Percentiles rank a stretch among this genome's conserved stretches.
Evolutionary conservation across 2,113 vertebrate species (phyloP).

Genomic region (Ahaetulla prasina): DNA sequence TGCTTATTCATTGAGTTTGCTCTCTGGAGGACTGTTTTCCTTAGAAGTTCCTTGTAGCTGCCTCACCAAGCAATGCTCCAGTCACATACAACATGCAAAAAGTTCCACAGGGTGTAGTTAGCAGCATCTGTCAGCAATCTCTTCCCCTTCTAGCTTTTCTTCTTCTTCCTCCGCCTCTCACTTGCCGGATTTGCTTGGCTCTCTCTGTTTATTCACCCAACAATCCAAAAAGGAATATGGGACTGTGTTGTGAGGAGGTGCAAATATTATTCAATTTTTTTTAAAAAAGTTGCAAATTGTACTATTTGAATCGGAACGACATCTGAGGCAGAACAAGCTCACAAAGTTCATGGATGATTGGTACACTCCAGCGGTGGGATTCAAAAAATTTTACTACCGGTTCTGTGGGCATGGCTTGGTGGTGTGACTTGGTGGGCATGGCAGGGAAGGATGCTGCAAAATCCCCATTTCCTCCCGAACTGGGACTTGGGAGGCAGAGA

Average conservation of each 20-base stretch:
- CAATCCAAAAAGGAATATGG: neutral
- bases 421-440: too few relatives aligned
- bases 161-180: neutral
- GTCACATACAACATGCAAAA: neutral
- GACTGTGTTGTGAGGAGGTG: too few relatives aligned
- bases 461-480: too few relatives aligned
- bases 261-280: neutral
- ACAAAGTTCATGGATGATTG: neutral
- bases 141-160: neutral
- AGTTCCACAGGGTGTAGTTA: neutral
- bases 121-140: neutral
- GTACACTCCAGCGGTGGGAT: too few relatives aligned
- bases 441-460: too few relatives aligned
- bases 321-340: neutral
- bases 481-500: too few relatives aligned
- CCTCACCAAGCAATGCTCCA: neutral
- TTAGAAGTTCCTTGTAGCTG: neutral
- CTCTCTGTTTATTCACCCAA: neutral
- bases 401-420: too few relatives aligned
- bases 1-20: neutral
- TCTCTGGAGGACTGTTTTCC: neutral
- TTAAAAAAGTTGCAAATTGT: neutral
- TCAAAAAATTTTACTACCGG: too few relatives aligned
- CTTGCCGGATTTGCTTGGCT: neutral
- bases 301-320: neutral